phyloP scores from a whole-genome alignment of 2,113 vertebrate genomes.

The Aegotheles bennettii region DNA sequence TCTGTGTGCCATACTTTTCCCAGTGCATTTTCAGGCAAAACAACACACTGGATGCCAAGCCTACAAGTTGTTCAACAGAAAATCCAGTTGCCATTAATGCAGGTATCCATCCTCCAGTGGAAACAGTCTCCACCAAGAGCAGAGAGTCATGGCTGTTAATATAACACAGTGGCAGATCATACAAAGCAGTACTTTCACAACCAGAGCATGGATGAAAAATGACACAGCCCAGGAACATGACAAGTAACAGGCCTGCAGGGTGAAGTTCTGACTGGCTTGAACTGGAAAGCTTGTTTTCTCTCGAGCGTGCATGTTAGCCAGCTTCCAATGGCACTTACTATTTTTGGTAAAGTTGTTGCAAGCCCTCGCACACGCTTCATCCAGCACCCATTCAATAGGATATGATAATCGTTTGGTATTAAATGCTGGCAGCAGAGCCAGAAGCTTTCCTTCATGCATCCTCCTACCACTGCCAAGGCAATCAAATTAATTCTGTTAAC shows the following conservation, averaged over 20 bases:
- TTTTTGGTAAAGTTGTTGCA: constrained; percentile 51
- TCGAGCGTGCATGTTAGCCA: not conserved
- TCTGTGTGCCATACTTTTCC: not conserved
- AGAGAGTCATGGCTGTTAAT: not conserved
- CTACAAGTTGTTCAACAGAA: not conserved
- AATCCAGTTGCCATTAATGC: not conserved
- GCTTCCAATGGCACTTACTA: constrained; percentile 35
- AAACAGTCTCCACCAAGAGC: not conserved
- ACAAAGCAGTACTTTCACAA: constrained; percentile 3
- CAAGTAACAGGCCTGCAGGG: not conserved
- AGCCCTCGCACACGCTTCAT: constrained; percentile 7
- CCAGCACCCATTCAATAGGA: constrained; percentile 19
- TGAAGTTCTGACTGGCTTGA: constrained; percentile 27
- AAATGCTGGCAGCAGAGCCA: constrained; percentile 11
- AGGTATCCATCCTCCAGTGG: not conserved
- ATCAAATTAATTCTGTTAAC: constrained; percentile 70
- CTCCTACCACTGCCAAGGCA: constrained; percentile 64
- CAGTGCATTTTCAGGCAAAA: not conserved
- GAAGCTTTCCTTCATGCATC: constrained; percentile 50
- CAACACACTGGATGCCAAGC: not conserved
- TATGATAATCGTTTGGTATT: constrained; percentile 52
- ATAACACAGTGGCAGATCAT: not conserved
- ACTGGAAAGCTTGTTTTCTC: constrained; percentile 40
- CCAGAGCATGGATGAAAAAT: not conserved
- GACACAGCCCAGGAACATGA: not conserved